Evolutionary conservation across 2,888 invertebrate genomes (phyloP).

Genomic region (Lamellibrachia satsuma): DNA sequence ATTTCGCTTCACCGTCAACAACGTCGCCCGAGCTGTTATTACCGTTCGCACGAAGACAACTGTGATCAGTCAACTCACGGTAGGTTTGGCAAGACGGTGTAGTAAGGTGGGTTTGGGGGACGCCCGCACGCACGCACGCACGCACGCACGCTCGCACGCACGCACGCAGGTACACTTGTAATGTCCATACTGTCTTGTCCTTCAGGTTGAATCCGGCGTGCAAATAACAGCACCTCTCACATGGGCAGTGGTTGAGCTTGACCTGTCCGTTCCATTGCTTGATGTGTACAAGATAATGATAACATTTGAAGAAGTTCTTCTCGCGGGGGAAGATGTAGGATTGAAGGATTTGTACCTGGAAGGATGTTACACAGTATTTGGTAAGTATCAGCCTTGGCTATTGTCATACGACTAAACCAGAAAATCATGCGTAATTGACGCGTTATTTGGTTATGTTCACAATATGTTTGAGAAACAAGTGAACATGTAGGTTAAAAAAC

Average conservation of each 20-base stretch:
- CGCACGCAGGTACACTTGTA: no score
- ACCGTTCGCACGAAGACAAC: background rate
- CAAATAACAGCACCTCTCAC: background rate
- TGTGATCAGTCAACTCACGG: background rate
- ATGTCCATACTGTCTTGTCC: background rate
- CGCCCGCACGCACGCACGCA: no score
- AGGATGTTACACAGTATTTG: slow-evolving; percentile 18
- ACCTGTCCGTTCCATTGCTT: background rate
- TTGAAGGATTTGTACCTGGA: slow-evolving; percentile 22
- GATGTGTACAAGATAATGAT: slow-evolving; percentile 14
- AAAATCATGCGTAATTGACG: no score
- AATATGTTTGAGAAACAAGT: no score
- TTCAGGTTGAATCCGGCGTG: background rate
- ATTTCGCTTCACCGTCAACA: slow-evolving; percentile 17
- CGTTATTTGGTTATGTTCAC: no score
- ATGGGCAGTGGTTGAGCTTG: slow-evolving; percentile 18
- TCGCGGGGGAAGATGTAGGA: background rate
- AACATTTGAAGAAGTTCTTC: slow-evolving; percentile 13
- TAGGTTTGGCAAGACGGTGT: background rate
- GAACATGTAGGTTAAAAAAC: no score
- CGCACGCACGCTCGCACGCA: no score
- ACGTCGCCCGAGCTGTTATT: background rate
- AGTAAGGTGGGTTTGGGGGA: background rate
- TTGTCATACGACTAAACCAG: background rate
- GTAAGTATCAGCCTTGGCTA: background rate